A percentile compares a stretch with the other conserved stretches of the same genome.
These are phyloP conservation scores for Lydus trimaculatus DNA, from an alignment of 2,888 invertebrate species.

Conservation along the genomic window DNA sequence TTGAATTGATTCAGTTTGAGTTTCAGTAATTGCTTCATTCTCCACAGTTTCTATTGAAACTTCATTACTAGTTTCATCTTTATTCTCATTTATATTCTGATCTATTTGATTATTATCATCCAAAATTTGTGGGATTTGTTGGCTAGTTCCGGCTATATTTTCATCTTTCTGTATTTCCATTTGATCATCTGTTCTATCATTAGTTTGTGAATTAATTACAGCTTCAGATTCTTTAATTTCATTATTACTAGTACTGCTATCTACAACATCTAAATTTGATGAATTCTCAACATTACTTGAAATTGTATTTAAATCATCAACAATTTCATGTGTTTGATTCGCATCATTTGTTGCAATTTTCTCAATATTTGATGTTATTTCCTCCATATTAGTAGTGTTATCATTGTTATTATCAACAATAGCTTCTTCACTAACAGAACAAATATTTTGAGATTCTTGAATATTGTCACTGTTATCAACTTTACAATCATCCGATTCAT, in stretches of 20 bases:
- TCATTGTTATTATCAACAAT: not conserved
- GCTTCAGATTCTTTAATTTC: not conserved
- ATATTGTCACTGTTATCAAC: not conserved
- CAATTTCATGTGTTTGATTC: not conserved
- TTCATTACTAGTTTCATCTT: not conserved
- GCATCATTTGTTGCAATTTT: not conserved
- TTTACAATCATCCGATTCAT: not conserved
- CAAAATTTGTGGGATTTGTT: not conserved
- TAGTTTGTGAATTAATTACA: not conserved
- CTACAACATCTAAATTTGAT: constrained; percentile 6
- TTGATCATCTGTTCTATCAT: not conserved
- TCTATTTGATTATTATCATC: not conserved
- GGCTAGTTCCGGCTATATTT: not conserved
- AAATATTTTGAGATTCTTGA: not conserved
- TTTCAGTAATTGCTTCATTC: not conserved
- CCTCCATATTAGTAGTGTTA: too few relatives aligned
- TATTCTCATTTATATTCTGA: not conserved
- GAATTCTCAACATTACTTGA: constrained; percentile 1
- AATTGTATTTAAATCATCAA: not conserved
- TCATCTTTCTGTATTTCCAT: not conserved
- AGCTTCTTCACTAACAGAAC: not conserved
- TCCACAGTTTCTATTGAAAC: not conserved
- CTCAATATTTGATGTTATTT: not conserved
- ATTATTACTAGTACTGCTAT: constrained; percentile 8
- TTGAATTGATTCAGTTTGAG: not conserved